phyloP scores from a whole-genome alignment of 2,888 invertebrate genomes.

The Eudemis profundana region DNA sequence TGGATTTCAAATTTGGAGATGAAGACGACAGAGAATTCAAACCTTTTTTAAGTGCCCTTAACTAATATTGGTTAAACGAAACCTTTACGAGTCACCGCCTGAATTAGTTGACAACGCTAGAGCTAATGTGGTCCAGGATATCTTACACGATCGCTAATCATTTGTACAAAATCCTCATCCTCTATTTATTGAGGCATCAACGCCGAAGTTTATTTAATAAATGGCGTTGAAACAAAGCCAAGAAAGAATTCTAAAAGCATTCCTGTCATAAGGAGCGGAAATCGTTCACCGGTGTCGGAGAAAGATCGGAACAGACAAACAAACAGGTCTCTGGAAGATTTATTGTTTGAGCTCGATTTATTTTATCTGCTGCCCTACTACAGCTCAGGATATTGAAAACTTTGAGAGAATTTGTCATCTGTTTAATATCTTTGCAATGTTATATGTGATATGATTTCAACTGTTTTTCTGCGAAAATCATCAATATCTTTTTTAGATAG shows the following conservation, averaged over 20 bases:
- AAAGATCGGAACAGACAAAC: conserved; percentile 51
- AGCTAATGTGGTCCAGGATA: too few relatives aligned
- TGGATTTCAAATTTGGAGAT: too few relatives aligned
- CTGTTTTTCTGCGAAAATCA: not conserved
- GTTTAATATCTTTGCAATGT: not conserved
- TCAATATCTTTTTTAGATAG: not conserved
- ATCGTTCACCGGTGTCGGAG: conserved; percentile 51
- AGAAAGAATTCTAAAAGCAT: conserved; percentile 39
- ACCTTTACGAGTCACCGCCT: too few relatives aligned
- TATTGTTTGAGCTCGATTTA: conserved; percentile 54
- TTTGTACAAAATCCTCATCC: conserved; percentile 14
- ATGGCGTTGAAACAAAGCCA: conserved; percentile 41
- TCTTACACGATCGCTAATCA: too few relatives aligned
- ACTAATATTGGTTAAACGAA: too few relatives aligned
- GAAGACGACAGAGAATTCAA: too few relatives aligned
- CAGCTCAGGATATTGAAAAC: conserved; percentile 31
- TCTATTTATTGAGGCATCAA: conserved; percentile 24
- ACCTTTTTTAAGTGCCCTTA: too few relatives aligned
- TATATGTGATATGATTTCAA: not conserved
- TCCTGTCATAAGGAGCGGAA: conserved; percentile 48
- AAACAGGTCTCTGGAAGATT: conserved; percentile 50
- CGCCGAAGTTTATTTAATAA: conserved; percentile 33
- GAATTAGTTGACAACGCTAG: too few relatives aligned
- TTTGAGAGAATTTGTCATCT: conserved; percentile 20
- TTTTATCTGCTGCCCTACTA: conserved; percentile 23